Conservation (phyloP, 2,888 invertebrate genomes). For the Seladonia tumulorum region DNA sequence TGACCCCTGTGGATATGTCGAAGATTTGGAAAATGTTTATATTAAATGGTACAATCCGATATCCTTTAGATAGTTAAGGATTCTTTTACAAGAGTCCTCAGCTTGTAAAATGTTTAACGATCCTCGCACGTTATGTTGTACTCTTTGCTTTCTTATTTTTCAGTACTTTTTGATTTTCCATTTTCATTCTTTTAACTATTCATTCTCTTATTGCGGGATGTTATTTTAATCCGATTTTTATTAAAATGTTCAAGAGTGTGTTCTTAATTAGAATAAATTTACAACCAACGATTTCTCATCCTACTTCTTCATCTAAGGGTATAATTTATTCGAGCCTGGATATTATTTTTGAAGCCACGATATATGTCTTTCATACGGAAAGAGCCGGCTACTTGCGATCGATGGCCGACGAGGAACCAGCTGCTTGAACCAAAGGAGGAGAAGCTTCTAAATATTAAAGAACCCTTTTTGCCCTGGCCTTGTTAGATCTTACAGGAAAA, state of each 20-base stretch:
- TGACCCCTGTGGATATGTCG: too few species aligned
- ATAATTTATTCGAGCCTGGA: neutral
- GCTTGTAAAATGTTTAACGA: too few species aligned
- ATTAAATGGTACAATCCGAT: too few species aligned
- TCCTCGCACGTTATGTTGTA: too few species aligned
- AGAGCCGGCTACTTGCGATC: slow-evolving; percentile 66
- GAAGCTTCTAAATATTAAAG: slow-evolving; percentile 64
- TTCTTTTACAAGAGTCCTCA: too few species aligned
- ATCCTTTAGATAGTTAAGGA: too few species aligned
- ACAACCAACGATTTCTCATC: neutral
- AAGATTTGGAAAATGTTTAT: too few species aligned
- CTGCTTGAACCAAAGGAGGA: slow-evolving; percentile 73
- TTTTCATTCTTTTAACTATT: neutral
- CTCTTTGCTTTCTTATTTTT: slow-evolving; percentile 20
- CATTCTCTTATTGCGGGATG: neutral
- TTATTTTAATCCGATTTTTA: neutral
- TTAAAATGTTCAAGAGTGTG: neutral
- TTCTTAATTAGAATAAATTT: neutral
- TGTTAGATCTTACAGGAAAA: neutral
- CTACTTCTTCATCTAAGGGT: neutral
- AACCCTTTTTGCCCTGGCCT: slow-evolving; percentile 38
- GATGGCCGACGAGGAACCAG: slow-evolving; percentile 65
- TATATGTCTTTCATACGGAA: slow-evolving; percentile 47
- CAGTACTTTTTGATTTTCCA: neutral
- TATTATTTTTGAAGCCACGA: slow-evolving; percentile 11